Evolutionary conservation across 2,888 invertebrate genomes (phyloP).

Genomic region (Drosophila cognata): DNA sequence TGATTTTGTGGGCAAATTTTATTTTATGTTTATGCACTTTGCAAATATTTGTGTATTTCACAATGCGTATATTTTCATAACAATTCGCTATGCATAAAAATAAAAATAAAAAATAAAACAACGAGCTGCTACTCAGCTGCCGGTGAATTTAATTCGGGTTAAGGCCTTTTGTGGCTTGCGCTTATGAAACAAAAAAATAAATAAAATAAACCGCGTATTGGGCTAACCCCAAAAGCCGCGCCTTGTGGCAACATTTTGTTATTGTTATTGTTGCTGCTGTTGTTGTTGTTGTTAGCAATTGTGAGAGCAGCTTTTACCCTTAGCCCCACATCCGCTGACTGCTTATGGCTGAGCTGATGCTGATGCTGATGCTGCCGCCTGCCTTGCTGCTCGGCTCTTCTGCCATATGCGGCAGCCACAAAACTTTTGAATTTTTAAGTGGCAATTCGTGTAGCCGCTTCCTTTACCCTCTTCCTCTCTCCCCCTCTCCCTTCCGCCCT

Average conservation of each 20-base stretch:
- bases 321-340: slow-evolving; percentile 39
- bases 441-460: slow-evolving; percentile 77
- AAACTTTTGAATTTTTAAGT: slow-evolving; percentile 80
- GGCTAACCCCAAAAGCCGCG: slow-evolving; percentile 66
- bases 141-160: slow-evolving; percentile 65
- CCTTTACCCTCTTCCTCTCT: slow-evolving; percentile 37
- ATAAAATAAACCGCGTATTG: slow-evolving; percentile 53
- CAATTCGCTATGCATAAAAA: slow-evolving; percentile 73
- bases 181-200: slow-evolving; percentile 35
- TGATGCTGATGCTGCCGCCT: slow-evolving; percentile 13
- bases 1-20: slow-evolving; percentile 9
- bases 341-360: slow-evolving; percentile 38
- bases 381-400: slow-evolving; percentile 15
- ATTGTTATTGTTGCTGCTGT: slow-evolving; percentile 50
- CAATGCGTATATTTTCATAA: slow-evolving; percentile 34
- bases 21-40: slow-evolving; percentile 15
- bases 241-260: slow-evolving; percentile 63
- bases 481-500: slow-evolving; percentile 1
- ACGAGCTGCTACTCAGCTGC: slow-evolving; percentile 30
- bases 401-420: slow-evolving; percentile 75
- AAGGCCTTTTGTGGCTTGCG: slow-evolving; percentile 55
- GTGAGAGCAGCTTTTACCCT: slow-evolving; percentile 38
- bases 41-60: slow-evolving; percentile 48
- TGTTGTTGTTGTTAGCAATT: slow-evolving; percentile 56
- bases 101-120: slow-evolving; percentile 57